Percentiles rank a stretch among this genome's conserved stretches.
Evolutionary conservation across 1,140 invertebrate genomes (phyloP).

Genomic region (Caenorhabditis remanei): DNA sequence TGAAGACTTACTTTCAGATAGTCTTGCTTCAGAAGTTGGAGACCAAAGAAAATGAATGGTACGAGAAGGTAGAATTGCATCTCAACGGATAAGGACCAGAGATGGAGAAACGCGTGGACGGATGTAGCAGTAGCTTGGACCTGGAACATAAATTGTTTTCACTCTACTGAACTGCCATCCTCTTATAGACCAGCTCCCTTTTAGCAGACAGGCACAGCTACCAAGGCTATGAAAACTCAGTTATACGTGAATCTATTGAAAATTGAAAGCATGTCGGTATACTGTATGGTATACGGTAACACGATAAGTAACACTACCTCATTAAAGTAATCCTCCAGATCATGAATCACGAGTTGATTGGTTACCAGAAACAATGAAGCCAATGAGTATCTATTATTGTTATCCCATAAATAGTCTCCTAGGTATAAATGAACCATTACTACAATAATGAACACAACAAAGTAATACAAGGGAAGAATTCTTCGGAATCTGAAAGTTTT

Average conservation of each 20-base stretch:
- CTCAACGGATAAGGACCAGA: constrained; percentile 30
- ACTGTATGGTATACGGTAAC: no score
- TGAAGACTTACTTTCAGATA: neutral
- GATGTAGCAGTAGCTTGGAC: neutral
- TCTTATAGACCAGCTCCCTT: no score
- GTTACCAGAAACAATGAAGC: constrained; percentile 21
- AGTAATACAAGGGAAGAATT: constrained; percentile 49
- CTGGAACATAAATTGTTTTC: neutral
- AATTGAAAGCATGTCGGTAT: no score
- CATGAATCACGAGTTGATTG: constrained; percentile 21
- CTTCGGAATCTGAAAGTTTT: constrained; percentile 19
- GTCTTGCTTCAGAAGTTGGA: neutral
- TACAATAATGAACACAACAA: neutral
- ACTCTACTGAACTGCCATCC: no score
- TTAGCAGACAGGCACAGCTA: no score
- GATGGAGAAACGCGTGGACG: constrained; percentile 3
- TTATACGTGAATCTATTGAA: no score
- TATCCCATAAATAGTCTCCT: neutral
- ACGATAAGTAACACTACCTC: neutral
- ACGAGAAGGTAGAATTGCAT: constrained; percentile 29
- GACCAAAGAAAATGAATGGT: constrained; percentile 31
- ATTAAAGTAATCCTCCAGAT: neutral
- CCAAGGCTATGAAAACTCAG: no score
- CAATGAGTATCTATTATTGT: constrained; percentile 1
- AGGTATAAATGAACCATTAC: constrained; percentile 12